Percentiles rank a stretch among this genome's conserved stretches.
Evolutionary conservation across 2,113 vertebrate species (phyloP).

Genomic region (Oreamnos americanus): DNA sequence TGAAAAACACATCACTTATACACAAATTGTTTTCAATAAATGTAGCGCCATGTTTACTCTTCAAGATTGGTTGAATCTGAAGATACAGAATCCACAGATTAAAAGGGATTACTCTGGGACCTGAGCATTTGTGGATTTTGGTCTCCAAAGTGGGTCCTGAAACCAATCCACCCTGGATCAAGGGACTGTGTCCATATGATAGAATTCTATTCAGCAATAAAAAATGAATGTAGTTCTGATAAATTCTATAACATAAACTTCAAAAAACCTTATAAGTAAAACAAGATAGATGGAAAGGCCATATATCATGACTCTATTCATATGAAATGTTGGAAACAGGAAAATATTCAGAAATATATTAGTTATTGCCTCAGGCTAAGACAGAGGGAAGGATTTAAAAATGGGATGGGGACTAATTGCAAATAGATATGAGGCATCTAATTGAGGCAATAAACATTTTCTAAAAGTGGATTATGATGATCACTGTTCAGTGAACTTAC

Average conservation of each 20-base stretch:
- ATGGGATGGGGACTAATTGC: neutral
- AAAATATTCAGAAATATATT: neutral
- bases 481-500: neutral
- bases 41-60: neutral
- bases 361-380: neutral
- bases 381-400: neutral
- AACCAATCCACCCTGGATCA: neutral
- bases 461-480: neutral
- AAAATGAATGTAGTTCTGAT: neutral
- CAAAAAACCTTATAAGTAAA: neutral
- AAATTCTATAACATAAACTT: neutral
- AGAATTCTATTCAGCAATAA: neutral
- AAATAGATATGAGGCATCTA: neutral
- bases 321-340: neutral
- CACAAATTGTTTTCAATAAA: neutral
- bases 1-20: neutral
- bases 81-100: neutral
- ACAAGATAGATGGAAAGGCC: neutral
- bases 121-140: neutral
- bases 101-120: neutral
- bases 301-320: neutral
- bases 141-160: neutral
- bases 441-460: neutral
- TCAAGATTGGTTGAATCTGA: neutral
- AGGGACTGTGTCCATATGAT: neutral